Evolutionary conservation across 92 coral and sea anemone species (phyloP).

Genomic region (Zoanthus sansibaricus): DNA sequence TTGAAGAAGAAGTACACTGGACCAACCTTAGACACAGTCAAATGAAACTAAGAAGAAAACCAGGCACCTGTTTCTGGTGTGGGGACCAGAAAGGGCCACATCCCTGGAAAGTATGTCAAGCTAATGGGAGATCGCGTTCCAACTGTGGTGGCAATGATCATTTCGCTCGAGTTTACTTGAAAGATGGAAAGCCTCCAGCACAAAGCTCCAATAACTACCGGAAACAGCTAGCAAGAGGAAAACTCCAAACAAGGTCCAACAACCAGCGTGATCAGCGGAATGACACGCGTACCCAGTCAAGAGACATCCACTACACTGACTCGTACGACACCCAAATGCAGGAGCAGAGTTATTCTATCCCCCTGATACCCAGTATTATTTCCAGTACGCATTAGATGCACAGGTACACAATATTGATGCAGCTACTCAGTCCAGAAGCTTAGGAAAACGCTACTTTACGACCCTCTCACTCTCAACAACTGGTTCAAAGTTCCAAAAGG

Average conservation of each 20-base stretch:
- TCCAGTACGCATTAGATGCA: too few relatives aligned
- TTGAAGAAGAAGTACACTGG: too few relatives aligned
- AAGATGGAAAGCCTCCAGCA: neutral
- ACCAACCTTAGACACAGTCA: neutral
- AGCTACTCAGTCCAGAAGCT: too few relatives aligned
- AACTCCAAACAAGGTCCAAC: neutral
- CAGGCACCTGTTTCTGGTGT: neutral
- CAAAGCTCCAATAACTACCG: neutral
- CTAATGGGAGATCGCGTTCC: too few relatives aligned
- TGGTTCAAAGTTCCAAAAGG: too few relatives aligned
- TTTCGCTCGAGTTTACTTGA: neutral
- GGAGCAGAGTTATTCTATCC: neutral
- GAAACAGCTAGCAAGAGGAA: neutral
- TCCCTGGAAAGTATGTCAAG: neutral
- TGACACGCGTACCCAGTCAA: neutral
- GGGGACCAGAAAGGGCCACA: neutral
- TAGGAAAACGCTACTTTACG: too few relatives aligned
- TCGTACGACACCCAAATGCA: neutral
- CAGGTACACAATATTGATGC: too few relatives aligned
- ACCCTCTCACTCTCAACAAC: too few relatives aligned
- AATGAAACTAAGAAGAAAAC: neutral
- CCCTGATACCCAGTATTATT: neutral
- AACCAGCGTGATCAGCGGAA: neutral
- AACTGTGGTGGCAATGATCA: too few relatives aligned
- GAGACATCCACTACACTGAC: neutral